Evolutionary conservation across 2,888 invertebrate genomes (phyloP).

Genomic region (Euphydryas editha): DNA sequence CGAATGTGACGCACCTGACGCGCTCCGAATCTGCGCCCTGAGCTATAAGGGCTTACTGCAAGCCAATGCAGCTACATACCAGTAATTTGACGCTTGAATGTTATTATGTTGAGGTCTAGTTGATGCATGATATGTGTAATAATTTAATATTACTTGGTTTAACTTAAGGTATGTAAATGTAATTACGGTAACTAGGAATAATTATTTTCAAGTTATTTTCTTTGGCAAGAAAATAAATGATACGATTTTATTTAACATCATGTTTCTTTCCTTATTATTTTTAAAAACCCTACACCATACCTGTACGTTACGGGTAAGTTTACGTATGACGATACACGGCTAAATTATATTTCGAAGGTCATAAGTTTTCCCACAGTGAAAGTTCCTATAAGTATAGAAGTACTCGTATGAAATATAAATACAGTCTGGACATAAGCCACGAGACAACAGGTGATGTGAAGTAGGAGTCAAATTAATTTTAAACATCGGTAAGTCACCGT

Average conservation of each 20-base stretch:
- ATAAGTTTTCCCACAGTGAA: constrained; percentile 27
- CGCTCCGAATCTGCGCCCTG: constrained; percentile 50
- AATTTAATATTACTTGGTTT: not conserved
- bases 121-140: not conserved
- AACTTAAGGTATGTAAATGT: no score
- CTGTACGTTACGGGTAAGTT: not conserved
- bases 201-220: not conserved
- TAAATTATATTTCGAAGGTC: constrained; percentile 9
- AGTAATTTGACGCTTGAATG: constrained; percentile 19
- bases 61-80: constrained; percentile 5
- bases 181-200: no score
- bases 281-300: not conserved
- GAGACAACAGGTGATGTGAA: constrained; percentile 70
- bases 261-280: not conserved
- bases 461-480: constrained; percentile 64
- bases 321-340: not conserved
- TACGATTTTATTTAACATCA: no score
- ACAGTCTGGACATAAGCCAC: constrained; percentile 36
- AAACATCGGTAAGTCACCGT: constrained; percentile 81
- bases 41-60: constrained; percentile 37
- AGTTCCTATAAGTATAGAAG: constrained; percentile 26
- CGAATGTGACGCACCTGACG: constrained; percentile 67
- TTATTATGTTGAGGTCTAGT: not conserved
- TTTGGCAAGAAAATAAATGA: not conserved
- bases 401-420: constrained; percentile 33